phyloP scores from a whole-genome alignment of 2,888 invertebrate species.

The Agrochola litura region DNA sequence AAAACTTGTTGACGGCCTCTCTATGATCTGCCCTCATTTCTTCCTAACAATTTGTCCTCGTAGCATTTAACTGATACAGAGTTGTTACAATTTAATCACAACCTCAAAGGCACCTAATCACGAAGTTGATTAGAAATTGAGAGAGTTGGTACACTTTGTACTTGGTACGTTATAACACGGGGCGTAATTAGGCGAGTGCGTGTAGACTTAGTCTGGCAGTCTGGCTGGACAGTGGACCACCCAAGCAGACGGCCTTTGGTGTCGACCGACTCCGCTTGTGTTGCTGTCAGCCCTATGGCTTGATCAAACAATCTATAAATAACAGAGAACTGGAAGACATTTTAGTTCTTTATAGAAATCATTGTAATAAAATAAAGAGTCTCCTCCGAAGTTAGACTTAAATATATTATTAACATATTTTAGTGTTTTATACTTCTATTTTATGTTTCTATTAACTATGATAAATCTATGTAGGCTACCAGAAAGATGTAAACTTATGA shows the following conservation, averaged over 20 bases:
- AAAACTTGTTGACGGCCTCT: conserved; percentile 35
- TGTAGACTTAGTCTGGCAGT: conserved; percentile 66
- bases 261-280: conserved; percentile 61
- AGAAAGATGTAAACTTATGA: conserved; percentile 65
- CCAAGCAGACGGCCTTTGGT: conserved; percentile 70
- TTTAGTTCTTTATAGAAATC: not conserved
- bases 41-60: conserved; percentile 36
- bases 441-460: conserved; percentile 35
- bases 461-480: conserved; percentile 54
- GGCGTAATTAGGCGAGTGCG: conserved; percentile 77
- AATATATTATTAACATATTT: conserved; percentile 14
- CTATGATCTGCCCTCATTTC: conserved; percentile 53
- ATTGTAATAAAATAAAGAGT: conserved; percentile 3
- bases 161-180: conserved; percentile 51
- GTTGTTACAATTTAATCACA: conserved; percentile 52
- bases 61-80: conserved; percentile 40
- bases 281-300: conserved; percentile 56
- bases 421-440: conserved; percentile 2
- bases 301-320: conserved; percentile 57
- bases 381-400: not conserved
- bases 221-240: conserved; percentile 70
- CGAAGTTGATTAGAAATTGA: conserved; percentile 56
- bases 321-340: conserved; percentile 30
- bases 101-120: conserved; percentile 54
- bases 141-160: conserved; percentile 48